Percentiles rank a stretch among this genome's conserved stretches.
Evolutionary conservation across 2,113 vertebrate genomes (phyloP).

Genomic region (Climacteris rufus): DNA sequence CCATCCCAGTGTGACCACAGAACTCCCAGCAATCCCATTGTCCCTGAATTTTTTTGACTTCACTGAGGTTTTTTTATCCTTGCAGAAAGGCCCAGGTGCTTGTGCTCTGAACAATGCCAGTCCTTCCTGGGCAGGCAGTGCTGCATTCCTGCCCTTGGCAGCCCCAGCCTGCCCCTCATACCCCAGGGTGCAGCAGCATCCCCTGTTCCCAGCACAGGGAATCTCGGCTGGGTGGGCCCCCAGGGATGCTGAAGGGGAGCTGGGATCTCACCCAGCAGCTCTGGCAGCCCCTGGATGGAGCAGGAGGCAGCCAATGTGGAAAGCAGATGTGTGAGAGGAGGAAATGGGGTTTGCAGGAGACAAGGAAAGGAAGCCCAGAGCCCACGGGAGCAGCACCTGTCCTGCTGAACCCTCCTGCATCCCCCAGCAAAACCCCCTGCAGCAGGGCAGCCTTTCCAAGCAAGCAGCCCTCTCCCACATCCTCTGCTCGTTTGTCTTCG

Average conservation of each 20-base stretch:
- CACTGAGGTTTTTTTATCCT: background rate
- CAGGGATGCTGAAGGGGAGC: accelerated
- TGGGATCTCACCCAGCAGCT: background rate
- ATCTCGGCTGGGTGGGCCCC: background rate
- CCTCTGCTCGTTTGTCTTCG: background rate
- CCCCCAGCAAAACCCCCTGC: background rate
- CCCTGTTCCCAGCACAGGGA: background rate
- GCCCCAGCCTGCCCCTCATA: background rate
- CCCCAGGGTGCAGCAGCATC: background rate
- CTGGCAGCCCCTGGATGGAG: background rate
- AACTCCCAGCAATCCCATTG: background rate
- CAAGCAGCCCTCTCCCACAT: background rate
- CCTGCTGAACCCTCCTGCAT: accelerated
- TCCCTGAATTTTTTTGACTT: background rate
- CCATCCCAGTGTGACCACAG: background rate
- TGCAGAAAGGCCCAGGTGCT: background rate
- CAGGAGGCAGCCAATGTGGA: background rate
- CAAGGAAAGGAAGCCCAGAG: background rate
- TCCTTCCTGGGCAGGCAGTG: background rate
- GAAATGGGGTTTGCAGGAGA: background rate
- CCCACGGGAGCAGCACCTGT: background rate
- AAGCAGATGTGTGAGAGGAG: background rate
- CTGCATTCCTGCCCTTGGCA: accelerated
- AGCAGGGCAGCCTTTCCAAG: background rate
- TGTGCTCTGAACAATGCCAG: background rate